Evolutionary conservation across 23 tunicate species (phyloP), one percentile per base, ranked within the genome.

Genomic region (Botrylloides violaceus): DNA sequence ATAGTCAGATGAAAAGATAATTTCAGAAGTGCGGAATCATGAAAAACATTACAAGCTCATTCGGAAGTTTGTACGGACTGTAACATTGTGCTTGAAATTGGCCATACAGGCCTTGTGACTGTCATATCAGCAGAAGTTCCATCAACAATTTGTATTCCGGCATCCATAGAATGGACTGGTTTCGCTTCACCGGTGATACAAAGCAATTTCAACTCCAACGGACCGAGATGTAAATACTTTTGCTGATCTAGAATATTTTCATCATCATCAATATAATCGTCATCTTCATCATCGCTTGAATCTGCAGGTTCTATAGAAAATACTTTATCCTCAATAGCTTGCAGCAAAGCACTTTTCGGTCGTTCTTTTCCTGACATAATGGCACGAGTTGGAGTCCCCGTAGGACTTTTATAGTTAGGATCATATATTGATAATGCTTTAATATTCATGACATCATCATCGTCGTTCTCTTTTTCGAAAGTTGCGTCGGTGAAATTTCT

Each of bases 201-300:
- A 21, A 88, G 80, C 20, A 88, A 47, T 59, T 88, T 88, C 24
- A 88, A 58, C 48, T 88, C 96, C 29, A 88, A 64, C 1, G 96
- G 87, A 26, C 96, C 96, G 21, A 88, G 80, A 39, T 88, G 96
- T 2, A 88, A 76, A 58, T 75, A 88, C 20, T 88, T 86, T 82
- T 88, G 72, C 23, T 72, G 27, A 30, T 0, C 21, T 50, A 65
- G 7, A 36, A 64, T 70, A 20, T 64, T 50, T 27, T 78, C 65
- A 29, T 78, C 83, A 31, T 70, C 83, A 21, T 74, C 84, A 1
- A 75, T 82, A 1, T 79, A 77, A 36, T 22, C 3, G 9, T 84
- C 92, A 15, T 71, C 78, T 36, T 72, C 83, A 26, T 71, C 85
- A 29, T 68, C 73, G 30, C 78, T 71, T 9, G 63, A 60, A 5